phyloP scores from a whole-genome alignment of 2,888 invertebrate species.

The Lymantria dispar region DNA sequence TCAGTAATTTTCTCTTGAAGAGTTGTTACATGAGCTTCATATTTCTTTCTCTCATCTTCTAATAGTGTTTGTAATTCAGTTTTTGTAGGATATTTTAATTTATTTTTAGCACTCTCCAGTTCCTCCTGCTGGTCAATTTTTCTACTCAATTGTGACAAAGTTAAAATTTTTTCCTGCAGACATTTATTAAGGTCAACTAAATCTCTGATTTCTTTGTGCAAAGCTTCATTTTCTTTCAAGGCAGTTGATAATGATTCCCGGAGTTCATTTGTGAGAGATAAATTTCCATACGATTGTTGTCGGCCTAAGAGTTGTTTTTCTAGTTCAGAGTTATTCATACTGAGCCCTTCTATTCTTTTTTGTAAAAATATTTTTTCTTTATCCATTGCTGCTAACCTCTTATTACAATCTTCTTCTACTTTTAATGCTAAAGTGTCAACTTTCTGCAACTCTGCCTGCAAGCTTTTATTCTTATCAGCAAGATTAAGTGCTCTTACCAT shows the following conservation, averaged over 20 bases:
- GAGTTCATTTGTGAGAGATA: conserved; percentile 33
- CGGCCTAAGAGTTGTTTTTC: conserved; percentile 80
- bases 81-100: conserved; percentile 56
- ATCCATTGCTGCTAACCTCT: conserved; percentile 83
- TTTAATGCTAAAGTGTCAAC: conserved; percentile 88
- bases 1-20: conserved; percentile 66
- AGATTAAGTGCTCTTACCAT: conserved; percentile 88
- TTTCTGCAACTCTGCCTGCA: conserved; percentile 88
- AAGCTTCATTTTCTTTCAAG: conserved; percentile 63
- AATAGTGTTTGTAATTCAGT: conserved; percentile 62
- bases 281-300: conserved; percentile 32
- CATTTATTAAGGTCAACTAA: conserved; percentile 72
- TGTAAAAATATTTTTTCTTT: conserved; percentile 83
- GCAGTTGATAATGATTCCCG: conserved; percentile 51
- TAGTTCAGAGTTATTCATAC: conserved; percentile 71
- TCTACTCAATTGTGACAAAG: conserved; percentile 48
- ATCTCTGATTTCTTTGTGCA: conserved; percentile 72
- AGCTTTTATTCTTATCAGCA: conserved; percentile 87
- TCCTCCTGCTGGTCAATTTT: conserved; percentile 36
- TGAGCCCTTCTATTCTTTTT: conserved; percentile 75
- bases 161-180: conserved; percentile 69
- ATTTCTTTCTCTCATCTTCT: conserved; percentile 67
- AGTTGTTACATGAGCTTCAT: conserved; percentile 62
- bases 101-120: conserved; percentile 30
- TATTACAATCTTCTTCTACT: conserved; percentile 90